Base-by-base conservation (phyloP, 2,113 vertebrate species). In the Entomyzon cyanotis region DNA sequence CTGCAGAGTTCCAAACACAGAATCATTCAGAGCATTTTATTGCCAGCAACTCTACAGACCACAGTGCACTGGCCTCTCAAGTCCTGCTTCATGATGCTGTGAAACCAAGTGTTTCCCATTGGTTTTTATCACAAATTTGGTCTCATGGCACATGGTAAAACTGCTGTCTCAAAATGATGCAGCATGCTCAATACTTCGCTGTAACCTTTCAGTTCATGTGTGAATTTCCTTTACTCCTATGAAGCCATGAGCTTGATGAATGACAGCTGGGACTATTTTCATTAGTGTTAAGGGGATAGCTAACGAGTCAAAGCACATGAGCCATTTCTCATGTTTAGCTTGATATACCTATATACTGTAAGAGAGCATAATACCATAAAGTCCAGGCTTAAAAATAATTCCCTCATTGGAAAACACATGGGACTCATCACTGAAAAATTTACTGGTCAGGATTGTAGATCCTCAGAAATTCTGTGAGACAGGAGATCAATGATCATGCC, bases 381-480 rank as follows among this genome's bases (percentile, higher is more conserved):
- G 37, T 16, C 24, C 18, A 22, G 55, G 59, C 56, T 94, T 82
- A 69, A 89, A 95, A 92, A 67, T 41, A 85, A 83, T 80, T 88
- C 18, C 79, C 10, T 87, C 55, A 21, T 12, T 82, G 44, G 41
- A 91, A 75, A 82, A 64, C 89, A 68, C 3, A 0, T 1, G 31
- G 41, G 89, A 82, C 39, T 37, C 84, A 82, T 95, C 49, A 64
- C 39, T 92, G 77, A 65, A 74, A 96, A 79, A 92, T 62, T 49
- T n/a, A 85, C 49, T 49, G 39, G 27, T 47, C 86, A 74, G 68
- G 50, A 63, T 8, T 15, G 23, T 15, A 87, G 77, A 60, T n/a
- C 15, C 50, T n/a, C n/a, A 82, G 73, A 90, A 90, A 82, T 74
- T 78, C 37, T 65, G 37, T 35, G 35, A 89, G 60, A 68, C 37